Base-by-base conservation (phyloP, 2,113 vertebrate genomes). In the Myodes glareolus region DNA sequence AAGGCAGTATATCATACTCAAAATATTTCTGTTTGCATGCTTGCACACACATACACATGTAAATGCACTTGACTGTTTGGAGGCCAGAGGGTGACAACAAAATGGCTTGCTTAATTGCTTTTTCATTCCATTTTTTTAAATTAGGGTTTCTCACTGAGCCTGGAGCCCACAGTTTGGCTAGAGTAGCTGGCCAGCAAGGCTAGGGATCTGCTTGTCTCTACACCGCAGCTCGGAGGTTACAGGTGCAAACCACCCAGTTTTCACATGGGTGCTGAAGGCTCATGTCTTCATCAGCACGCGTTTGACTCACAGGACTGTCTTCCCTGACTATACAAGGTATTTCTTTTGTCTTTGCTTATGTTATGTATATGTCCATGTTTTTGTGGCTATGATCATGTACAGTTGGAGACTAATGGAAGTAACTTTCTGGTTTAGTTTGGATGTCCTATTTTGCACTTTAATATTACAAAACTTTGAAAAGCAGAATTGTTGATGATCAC, bases 351-450 rank as follows among this genome's bases (percentile, higher is more conserved):
- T 91, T 72, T 92, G 42, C 77, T 84, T n/a, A 92, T n/a, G 36
- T 58, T 39, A 36, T n/a, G 8, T 39, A 7, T 58, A n/a, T 58
- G 33, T 58, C 17, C 36, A n/a, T n/a, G 19, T 55, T 81, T 82
- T 27, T 61, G 25, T 33, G 12, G 55, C 84, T 84, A 90, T n/a
- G 58, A 61, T 81, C 29, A 91, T 47, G 73, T 29, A 19, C 75
- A 50, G 21, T 31, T 33, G 85, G 55, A 75, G 14, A 91, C 5
- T 76, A 67, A 80, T 31, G 14, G 89, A 92, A 94, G 9, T 29
- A 33, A 88, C 33, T 91, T 61, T 81, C 92, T 91, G 42, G 39
- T 97, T 70, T 78, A 23, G 42, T 78, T 93, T 91, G 78, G 42
- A 14, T 72, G 19, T 3, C 36, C 19, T 21, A 13, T 12, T n/a